Percentiles rank a stretch among this genome's conserved stretches.
Evolutionary conservation across 2,888 invertebrate genomes (phyloP).

Genomic region (Nephrocerus scutellatus): DNA sequence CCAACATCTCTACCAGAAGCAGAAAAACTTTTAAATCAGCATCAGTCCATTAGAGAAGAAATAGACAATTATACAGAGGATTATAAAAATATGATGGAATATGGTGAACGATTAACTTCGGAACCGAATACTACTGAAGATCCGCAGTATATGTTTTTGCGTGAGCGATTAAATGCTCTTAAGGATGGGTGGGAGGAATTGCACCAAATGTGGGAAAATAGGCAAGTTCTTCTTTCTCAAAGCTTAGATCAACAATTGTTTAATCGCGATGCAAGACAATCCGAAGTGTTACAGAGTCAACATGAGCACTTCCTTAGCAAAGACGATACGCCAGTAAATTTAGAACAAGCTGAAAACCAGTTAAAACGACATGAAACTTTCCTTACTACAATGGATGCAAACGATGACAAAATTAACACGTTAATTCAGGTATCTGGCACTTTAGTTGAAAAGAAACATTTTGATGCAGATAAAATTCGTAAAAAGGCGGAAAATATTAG

Average conservation of each 20-base stretch:
- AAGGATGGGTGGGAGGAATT: constrained; percentile 99
- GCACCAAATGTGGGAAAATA: constrained; percentile 99
- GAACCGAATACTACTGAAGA: constrained; percentile 85
- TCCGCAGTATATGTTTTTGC: constrained; percentile 99
- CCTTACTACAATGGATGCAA: constrained; percentile 99
- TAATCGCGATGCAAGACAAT: constrained; percentile 94
- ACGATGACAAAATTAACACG: constrained; percentile 97
- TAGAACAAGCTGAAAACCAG: constrained; percentile 96
- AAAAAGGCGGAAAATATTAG: constrained; percentile 94
- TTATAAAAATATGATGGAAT: constrained; percentile 99
- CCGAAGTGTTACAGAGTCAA: constrained; percentile 93
- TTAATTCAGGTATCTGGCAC: constrained; percentile 91
- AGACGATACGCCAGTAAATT: constrained; percentile 88
- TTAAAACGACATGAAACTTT: constrained; percentile 98
- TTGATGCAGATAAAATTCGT: constrained; percentile 91
- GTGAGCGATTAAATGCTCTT: constrained; percentile 93
- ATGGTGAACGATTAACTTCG: constrained; percentile 89
- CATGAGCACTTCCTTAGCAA: constrained; percentile 97
- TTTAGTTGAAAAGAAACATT: constrained; percentile 87
- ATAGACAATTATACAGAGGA: constrained; percentile 99
- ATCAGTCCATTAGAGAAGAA: constrained; percentile 97
- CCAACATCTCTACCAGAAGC: constrained; percentile 92
- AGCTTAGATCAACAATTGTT: constrained; percentile 92
- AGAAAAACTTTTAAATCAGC: constrained; percentile 92
- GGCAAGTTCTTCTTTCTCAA: constrained; percentile 89